Conservation (phyloP, 2,888 invertebrate species). For the Diabrotica balteata region DNA sequence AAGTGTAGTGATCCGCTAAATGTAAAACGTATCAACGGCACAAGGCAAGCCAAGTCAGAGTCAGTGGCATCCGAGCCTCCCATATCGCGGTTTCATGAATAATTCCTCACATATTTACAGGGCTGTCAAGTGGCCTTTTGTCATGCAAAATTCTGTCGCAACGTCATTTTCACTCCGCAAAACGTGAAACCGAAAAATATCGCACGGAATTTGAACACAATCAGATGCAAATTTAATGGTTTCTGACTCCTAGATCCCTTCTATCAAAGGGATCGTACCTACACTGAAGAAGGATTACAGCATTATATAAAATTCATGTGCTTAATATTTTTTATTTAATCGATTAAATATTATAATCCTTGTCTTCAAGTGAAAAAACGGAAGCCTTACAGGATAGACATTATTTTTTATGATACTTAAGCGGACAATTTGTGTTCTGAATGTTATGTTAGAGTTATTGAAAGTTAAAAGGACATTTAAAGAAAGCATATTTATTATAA, state of each 20-base stretch:
- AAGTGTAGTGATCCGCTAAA: conserved; percentile 24
- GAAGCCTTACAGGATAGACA: too few relatives aligned
- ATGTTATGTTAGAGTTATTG: too few relatives aligned
- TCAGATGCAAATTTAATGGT: conserved; percentile 41
- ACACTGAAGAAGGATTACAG: conserved; percentile 9
- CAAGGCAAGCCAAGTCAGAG: conserved; percentile 21
- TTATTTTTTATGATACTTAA: too few relatives aligned
- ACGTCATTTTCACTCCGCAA: conserved; percentile 61
- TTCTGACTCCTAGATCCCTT: conserved; percentile 25
- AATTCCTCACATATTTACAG: conserved; percentile 63
- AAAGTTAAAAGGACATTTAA: too few relatives aligned
- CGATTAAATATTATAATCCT: too few relatives aligned
- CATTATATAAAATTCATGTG: too few relatives aligned
- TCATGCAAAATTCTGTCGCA: conserved; percentile 63
- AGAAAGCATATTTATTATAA: too few relatives aligned
- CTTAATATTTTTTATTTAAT: too few relatives aligned
- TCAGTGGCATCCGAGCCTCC: conserved; percentile 34
- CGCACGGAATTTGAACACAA: conserved; percentile 46
- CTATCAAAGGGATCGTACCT: conserved; percentile 9
- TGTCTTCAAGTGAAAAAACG: too few relatives aligned
- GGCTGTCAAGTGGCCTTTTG: conserved; percentile 62
- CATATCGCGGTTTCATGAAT: conserved; percentile 61
- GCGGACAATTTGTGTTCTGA: too few relatives aligned
- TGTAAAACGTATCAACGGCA: conserved; percentile 19
- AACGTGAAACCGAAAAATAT: conserved; percentile 57